These are phyloP conservation scores for Philaenus spumarius DNA, from an alignment of 1,140 invertebrate genomes.

Conservation along the genomic window DNA sequence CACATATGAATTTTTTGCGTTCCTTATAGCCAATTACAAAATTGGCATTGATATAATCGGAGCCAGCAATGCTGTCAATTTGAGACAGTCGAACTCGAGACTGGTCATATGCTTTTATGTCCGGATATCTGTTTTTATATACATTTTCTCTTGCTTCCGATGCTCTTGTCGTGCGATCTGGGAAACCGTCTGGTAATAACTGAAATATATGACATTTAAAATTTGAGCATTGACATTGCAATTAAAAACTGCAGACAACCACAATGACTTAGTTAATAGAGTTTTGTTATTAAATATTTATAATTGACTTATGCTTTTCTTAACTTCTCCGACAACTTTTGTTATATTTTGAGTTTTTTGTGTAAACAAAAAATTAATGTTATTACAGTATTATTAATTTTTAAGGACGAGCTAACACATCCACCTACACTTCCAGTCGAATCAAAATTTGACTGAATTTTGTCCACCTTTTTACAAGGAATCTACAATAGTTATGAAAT, in stretches of 20 bases:
- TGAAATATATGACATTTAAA: slow-evolving; percentile 23
- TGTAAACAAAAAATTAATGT: no score
- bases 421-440: no score
- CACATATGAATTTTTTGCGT: slow-evolving; percentile 89
- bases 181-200: slow-evolving; percentile 75
- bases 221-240: no score
- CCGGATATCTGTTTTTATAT: slow-evolving; percentile 80
- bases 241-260: background rate
- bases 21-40: slow-evolving; percentile 93
- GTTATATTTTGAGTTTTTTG: no score
- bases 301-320: background rate
- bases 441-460: no score
- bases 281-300: background rate
- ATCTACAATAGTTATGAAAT: no score
- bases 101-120: slow-evolving; percentile 90
- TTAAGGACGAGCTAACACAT: no score
- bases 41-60: slow-evolving; percentile 92
- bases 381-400: no score
- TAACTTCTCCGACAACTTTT: no score
- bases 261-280: background rate
- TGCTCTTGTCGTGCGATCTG: slow-evolving; percentile 76
- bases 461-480: no score
- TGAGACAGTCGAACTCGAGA: slow-evolving; percentile 74
- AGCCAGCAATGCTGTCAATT: slow-evolving; percentile 66
- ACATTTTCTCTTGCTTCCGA: slow-evolving; percentile 84